These are phyloP conservation scores for Gonatopus flavifemur DNA, from an alignment of 1,140 invertebrate genomes.

Conservation along the genomic window DNA sequence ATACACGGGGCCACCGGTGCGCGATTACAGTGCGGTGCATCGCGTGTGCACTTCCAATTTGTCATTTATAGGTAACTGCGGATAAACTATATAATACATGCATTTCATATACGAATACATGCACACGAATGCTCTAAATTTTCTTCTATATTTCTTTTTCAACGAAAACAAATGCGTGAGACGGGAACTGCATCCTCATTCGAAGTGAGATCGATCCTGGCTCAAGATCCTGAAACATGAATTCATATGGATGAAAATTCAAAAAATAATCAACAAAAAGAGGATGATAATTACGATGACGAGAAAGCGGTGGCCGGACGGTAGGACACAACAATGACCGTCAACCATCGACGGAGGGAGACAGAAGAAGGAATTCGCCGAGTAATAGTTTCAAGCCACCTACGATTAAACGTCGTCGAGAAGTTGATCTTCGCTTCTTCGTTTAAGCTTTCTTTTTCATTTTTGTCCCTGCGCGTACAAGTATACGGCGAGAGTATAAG, in stretches of 20 bases:
- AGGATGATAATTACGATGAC: background rate
- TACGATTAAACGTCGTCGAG: slow-evolving; percentile 42
- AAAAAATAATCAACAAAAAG: too few species aligned
- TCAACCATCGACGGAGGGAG: slow-evolving; percentile 32
- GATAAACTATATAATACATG: background rate
- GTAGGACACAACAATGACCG: slow-evolving; percentile 44
- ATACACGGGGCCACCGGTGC: slow-evolving; percentile 29
- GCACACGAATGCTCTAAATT: background rate
- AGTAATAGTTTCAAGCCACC: slow-evolving; percentile 50
- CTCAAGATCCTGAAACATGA: too few species aligned
- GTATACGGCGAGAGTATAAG: slow-evolving; percentile 26
- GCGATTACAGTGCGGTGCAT: slow-evolving; percentile 38
- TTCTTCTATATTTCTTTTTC: too few species aligned
- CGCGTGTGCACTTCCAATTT: slow-evolving; percentile 33
- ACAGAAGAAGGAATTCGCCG: slow-evolving; percentile 46
- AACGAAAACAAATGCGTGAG: too few species aligned
- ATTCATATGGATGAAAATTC: too few species aligned
- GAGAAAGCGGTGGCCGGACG: slow-evolving; percentile 26
- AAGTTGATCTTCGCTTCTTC: slow-evolving; percentile 11
- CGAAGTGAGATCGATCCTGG: too few species aligned
- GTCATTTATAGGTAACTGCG: slow-evolving; percentile 14
- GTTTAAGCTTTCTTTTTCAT: background rate
- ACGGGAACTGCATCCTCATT: too few species aligned
- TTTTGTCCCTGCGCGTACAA: background rate
- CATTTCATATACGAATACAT: background rate